phyloP scores from a whole-genome alignment of 2,113 vertebrate genomes.

The Indri indri region DNA sequence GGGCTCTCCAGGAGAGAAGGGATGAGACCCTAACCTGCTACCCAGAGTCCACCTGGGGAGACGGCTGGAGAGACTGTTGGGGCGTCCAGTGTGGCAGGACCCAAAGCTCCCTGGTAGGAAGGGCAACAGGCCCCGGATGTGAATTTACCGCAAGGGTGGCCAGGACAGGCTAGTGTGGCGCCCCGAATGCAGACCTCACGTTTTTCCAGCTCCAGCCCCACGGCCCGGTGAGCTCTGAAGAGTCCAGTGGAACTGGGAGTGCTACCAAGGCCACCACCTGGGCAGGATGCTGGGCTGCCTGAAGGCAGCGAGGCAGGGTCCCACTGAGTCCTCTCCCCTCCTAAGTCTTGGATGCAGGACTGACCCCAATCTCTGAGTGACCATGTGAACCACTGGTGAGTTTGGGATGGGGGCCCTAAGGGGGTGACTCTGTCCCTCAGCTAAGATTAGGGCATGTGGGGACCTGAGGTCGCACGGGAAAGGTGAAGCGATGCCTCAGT shows the following conservation, averaged over 20 bases:
- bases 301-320: neutral
- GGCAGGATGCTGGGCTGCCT: neutral
- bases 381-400: neutral
- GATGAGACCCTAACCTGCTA: neutral
- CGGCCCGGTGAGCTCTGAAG: neutral
- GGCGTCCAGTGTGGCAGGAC: neutral
- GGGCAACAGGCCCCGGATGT: neutral
- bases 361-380: neutral
- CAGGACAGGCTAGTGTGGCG: neutral
- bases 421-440: neutral
- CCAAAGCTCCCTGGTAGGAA: neutral
- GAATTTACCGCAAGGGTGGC: neutral
- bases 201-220: neutral
- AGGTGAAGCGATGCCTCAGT: neutral
- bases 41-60: neutral
- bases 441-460: neutral
- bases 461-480: neutral
- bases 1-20: neutral
- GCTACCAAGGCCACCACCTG: neutral
- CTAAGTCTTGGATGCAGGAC: neutral
- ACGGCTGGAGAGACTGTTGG: neutral
- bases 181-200: accelerated
- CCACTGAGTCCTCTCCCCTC: neutral
- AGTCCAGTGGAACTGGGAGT: neutral
- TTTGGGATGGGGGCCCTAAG: neutral